Conservation (phyloP, 1,140 invertebrate genomes). For the Periplaneta americana region DNA sequence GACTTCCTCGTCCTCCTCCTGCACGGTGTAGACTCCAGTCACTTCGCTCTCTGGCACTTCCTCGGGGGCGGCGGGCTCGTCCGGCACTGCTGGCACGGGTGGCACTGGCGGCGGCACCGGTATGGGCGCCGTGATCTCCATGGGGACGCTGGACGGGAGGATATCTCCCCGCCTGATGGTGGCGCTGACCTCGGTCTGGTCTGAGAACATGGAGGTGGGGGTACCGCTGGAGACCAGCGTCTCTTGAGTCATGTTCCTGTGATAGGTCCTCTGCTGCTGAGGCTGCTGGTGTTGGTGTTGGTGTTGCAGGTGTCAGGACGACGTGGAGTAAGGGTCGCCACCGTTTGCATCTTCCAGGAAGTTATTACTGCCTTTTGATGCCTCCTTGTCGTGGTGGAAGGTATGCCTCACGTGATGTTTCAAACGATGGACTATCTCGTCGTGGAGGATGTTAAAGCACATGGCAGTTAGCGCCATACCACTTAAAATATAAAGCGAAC, state of each 20-base stretch:
- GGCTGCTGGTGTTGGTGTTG: constrained; percentile 25
- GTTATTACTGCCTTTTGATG: constrained; percentile 7
- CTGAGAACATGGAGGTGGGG: constrained; percentile 46
- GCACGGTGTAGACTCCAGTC: constrained; percentile 54
- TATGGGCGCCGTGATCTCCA: constrained; percentile 36
- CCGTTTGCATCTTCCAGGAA: constrained; percentile 43
- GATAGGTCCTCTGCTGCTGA: constrained; percentile 31
- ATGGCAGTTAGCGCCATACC: constrained; percentile 96
- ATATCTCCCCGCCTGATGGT: neutral
- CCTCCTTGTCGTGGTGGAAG: neutral
- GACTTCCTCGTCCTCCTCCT: constrained; percentile 53
- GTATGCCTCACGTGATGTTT: constrained; percentile 42
- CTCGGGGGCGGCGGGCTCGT: neutral
- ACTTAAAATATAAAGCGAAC: constrained; percentile 91
- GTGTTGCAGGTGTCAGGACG: constrained; percentile 61
- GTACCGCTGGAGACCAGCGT: constrained; percentile 52
- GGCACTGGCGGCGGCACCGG: constrained; percentile 38
- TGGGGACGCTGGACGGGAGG: neutral
- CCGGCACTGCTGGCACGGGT: constrained; percentile 22
- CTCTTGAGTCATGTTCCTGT: constrained; percentile 59
- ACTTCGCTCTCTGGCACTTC: constrained; percentile 17
- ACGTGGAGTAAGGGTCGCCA: constrained; percentile 48
- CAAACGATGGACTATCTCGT: constrained; percentile 80
- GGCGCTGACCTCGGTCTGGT: constrained; percentile 25
- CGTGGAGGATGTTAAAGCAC: constrained; percentile 96